phyloP scores from a whole-genome alignment of 30 jellyfish, hydroid and myxozoan species.

The Aurelia sp. region DNA sequence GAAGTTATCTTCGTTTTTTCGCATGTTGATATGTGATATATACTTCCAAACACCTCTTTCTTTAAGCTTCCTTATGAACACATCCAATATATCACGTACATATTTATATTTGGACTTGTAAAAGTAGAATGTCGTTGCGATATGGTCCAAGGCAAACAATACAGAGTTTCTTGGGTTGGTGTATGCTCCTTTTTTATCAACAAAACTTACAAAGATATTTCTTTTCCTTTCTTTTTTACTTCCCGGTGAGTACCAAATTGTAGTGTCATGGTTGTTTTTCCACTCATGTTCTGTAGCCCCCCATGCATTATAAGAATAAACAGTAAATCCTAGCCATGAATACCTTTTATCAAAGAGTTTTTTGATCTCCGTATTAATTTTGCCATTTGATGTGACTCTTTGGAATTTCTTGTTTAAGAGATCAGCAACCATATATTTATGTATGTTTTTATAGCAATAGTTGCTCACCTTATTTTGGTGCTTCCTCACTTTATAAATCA shows the following conservation, averaged over 20 bases:
- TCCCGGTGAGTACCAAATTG: slow-evolving; percentile 31
- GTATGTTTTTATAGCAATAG: slow-evolving; percentile 1
- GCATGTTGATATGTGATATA: neutral
- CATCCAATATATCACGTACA: neutral
- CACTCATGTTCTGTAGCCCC: too few species aligned
- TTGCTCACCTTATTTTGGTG: neutral
- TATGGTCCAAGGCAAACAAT: too few species aligned
- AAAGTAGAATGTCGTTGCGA: too few species aligned
- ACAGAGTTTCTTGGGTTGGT: too few species aligned
- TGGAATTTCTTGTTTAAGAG: slow-evolving; percentile 1
- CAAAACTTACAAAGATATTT: slow-evolving; percentile 9
- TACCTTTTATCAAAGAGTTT: neutral
- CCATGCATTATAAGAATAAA: neutral
- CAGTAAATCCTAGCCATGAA: slow-evolving; percentile 12
- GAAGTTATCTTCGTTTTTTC: neutral
- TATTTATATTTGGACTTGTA: too few species aligned
- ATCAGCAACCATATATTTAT: neutral
- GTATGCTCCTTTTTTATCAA: slow-evolving; percentile 48
- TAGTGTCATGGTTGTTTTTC: too few species aligned
- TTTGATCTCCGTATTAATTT: neutral
- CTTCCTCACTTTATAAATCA: slow-evolving; percentile 1
- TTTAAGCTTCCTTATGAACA: neutral
- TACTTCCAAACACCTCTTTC: neutral
- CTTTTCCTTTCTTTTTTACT: slow-evolving; percentile 28
- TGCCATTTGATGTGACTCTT: neutral